Evolutionary conservation across 2,797 vertebrate genomes (phyloP).

Genomic region (Podargus strigoides): DNA sequence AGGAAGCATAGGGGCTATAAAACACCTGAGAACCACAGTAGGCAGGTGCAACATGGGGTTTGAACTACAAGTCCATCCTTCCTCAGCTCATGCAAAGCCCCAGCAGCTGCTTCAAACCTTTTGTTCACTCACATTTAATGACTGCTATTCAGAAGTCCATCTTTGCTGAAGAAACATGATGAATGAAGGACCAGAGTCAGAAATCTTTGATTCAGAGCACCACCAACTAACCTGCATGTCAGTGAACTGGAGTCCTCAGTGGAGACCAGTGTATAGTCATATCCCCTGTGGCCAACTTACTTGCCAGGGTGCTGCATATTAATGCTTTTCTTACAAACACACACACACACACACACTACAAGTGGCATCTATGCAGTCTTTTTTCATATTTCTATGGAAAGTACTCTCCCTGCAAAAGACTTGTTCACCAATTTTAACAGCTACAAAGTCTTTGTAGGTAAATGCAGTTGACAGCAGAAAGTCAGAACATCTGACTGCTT

Average conservation of each 20-base stretch:
- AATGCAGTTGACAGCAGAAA: neutral
- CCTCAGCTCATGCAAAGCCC: neutral
- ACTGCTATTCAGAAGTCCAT: neutral
- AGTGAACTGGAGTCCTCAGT: neutral
- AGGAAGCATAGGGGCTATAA: neutral
- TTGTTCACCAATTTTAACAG: neutral
- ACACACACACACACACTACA: neutral
- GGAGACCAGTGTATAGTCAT: neutral
- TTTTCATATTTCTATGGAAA: neutral
- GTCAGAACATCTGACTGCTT: neutral
- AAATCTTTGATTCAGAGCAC: neutral
- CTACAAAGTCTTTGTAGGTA: neutral
- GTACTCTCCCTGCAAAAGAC: neutral
- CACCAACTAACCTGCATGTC: neutral
- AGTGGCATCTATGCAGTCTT: neutral
- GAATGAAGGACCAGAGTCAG: neutral
- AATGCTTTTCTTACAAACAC: neutral
- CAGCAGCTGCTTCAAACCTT: neutral
- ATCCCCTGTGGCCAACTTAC: neutral
- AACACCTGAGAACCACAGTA: neutral
- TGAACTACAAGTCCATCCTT: neutral
- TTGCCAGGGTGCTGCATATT: neutral
- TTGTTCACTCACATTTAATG: accelerated
- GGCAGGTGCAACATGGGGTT: neutral
- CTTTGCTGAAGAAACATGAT: neutral